These are phyloP conservation scores for Pseudomyrmex pallidus DNA, from an alignment of 1,140 invertebrate species.

Conservation along the genomic window DNA sequence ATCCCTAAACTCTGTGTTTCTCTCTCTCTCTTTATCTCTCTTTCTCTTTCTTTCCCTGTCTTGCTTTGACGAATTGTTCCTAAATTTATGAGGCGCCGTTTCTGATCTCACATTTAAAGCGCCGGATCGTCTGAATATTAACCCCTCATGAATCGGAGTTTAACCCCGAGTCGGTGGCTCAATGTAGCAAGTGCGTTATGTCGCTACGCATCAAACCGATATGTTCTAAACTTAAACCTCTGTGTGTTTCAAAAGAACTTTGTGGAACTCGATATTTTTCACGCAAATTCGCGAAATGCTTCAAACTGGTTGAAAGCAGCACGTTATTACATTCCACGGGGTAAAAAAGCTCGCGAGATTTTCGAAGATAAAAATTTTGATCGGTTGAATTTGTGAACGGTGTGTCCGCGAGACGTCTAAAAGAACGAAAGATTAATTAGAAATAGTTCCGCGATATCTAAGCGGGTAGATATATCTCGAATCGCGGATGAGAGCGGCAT, in stretches of 20 bases:
- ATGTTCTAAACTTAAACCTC: too few species aligned
- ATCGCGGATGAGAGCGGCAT: slow-evolving; percentile 56
- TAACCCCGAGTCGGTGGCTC: too few species aligned
- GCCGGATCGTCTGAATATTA: background rate
- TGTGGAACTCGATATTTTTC: too few species aligned
- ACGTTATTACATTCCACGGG: too few species aligned
- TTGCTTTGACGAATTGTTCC: slow-evolving; percentile 24
- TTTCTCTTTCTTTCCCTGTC: background rate
- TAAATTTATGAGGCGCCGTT: slow-evolving; percentile 51
- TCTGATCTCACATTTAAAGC: slow-evolving; percentile 35
- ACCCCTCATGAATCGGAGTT: background rate
- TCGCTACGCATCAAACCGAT: too few species aligned
- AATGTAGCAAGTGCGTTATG: too few species aligned
- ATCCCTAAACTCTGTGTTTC: slow-evolving; percentile 23
- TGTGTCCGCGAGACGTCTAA: background rate
- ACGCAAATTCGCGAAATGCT: too few species aligned
- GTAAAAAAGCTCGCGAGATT: background rate
- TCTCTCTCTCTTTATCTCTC: background rate
- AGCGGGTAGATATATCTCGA: slow-evolving; percentile 45
- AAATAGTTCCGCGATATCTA: slow-evolving; percentile 80
- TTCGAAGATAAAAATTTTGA: slow-evolving; percentile 21
- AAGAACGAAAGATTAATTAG: slow-evolving; percentile 81
- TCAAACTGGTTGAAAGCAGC: too few species aligned
- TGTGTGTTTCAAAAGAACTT: too few species aligned
- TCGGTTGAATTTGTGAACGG: background rate